phyloP scores from a whole-genome alignment of 2,797 vertebrate species.

The Cyprinella venusta region DNA sequence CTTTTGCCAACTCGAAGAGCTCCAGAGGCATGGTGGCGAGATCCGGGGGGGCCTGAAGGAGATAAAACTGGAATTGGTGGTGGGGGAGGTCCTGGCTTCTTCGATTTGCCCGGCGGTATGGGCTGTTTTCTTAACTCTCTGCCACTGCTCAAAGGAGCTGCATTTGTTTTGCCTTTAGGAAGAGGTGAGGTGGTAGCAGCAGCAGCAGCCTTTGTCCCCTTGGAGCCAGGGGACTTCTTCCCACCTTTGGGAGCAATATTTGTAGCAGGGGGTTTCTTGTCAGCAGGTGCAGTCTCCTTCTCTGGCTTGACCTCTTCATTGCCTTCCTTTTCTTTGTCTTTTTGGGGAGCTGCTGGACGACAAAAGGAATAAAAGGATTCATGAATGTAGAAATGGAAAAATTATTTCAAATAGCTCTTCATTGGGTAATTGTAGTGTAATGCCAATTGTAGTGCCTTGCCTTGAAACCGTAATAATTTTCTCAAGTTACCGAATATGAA shows the following conservation, averaged over 20 bases:
- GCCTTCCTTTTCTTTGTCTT: slow-evolving; percentile 72
- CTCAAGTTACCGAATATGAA: not conserved
- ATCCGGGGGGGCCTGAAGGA: slow-evolving; percentile 70
- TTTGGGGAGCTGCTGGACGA: slow-evolving; percentile 67
- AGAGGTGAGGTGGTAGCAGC: not conserved
- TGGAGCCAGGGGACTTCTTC: slow-evolving; percentile 68
- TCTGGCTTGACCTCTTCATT: slow-evolving; percentile 68
- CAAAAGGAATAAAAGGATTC: not conserved
- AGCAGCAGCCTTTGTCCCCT: slow-evolving; percentile 63
- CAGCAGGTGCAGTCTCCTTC: slow-evolving; percentile 64
- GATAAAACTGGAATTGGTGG: slow-evolving; percentile 63
- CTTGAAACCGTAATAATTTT: slow-evolving; percentile 39
- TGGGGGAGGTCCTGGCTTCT: slow-evolving; percentile 72
- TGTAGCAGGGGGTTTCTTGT: slow-evolving; percentile 69
- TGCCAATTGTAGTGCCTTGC: slow-evolving; percentile 54
- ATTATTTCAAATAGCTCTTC: not conserved
- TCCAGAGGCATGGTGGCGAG: slow-evolving; percentile 75
- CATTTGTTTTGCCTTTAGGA: slow-evolving; percentile 78
- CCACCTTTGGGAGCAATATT: slow-evolving; percentile 62
- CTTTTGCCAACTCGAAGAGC: slow-evolving; percentile 78
- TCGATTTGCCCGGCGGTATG: slow-evolving; percentile 61
- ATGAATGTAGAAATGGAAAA: not conserved
- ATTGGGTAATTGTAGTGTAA: not conserved
- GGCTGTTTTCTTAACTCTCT: slow-evolving; percentile 73
- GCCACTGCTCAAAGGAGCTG: slow-evolving; percentile 60